Percentiles rank a stretch among this genome's conserved stretches.
Conservation (phyloP, 2,797 vertebrate species). For the Phataginus tricuspis region DNA sequence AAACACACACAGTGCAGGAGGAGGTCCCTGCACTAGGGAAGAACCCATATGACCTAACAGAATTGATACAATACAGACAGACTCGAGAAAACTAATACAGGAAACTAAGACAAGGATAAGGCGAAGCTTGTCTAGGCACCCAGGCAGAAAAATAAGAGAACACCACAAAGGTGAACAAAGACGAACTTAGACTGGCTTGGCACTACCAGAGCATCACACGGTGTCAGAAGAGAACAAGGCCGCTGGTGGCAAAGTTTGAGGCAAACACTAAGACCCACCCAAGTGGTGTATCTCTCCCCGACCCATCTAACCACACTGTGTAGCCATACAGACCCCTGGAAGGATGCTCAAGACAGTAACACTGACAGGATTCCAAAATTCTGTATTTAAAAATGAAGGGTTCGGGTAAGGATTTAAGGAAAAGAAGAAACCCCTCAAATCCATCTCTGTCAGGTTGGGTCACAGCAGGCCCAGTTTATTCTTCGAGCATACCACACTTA, state of each 20-base stretch:
- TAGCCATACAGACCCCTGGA: background rate
- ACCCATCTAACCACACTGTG: background rate
- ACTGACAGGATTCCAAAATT: background rate
- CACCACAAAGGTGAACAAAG: too few relatives aligned
- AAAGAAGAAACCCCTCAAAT: background rate
- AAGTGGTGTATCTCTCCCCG: background rate
- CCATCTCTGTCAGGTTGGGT: background rate
- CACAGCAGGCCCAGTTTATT: background rate
- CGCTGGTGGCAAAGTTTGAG: background rate
- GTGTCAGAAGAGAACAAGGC: background rate
- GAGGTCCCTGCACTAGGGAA: background rate
- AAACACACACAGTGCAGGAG: background rate
- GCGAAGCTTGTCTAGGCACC: background rate
- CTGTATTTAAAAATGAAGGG: background rate
- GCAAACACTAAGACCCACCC: background rate
- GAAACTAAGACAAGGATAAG: background rate
- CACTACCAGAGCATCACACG: fast-evolving
- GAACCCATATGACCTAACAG: background rate
- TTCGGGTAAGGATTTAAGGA: background rate
- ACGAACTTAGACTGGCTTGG: background rate
- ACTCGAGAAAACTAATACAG: background rate
- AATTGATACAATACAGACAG: too few relatives aligned
- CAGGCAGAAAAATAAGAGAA: background rate
- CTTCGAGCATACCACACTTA: too few relatives aligned
- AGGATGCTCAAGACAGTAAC: background rate